Conservation (phyloP, 1,140 invertebrate genomes). For the Ctenoplectra terminalis region DNA sequence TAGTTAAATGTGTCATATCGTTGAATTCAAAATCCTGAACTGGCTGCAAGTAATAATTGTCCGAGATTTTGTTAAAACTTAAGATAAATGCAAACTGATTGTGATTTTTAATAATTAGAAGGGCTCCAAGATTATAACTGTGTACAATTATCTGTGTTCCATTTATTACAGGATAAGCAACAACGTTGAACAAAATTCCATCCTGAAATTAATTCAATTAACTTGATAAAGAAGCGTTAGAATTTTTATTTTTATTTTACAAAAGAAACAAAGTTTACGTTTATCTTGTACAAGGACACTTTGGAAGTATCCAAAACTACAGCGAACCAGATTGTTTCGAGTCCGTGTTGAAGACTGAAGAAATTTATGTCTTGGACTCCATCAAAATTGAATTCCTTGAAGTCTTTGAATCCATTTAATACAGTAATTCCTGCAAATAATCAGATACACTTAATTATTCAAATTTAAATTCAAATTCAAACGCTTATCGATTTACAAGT, state of each 20-base stretch:
- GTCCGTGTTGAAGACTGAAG: slow-evolving; percentile 48
- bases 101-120: slow-evolving; percentile 49
- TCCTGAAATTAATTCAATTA: slow-evolving; percentile 38
- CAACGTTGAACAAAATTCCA: not conserved
- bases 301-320: slow-evolving; percentile 46
- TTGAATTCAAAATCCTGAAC: slow-evolving; percentile 58
- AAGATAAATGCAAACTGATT: slow-evolving; percentile 49
- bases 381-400: slow-evolving; percentile 17
- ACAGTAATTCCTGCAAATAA: slow-evolving; percentile 53
- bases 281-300: slow-evolving; percentile 47
- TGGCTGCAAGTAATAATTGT: not conserved
- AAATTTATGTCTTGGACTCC: slow-evolving; percentile 51
- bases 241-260: not conserved
- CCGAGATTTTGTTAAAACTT: not conserved
- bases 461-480: not conserved
- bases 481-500: not conserved
- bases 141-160: slow-evolving; percentile 56
- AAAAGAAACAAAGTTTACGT: slow-evolving; percentile 38
- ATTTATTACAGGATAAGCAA: slow-evolving; percentile 17
- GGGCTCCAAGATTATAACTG: slow-evolving; percentile 18
- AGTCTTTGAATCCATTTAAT: slow-evolving; percentile 59
- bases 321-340: slow-evolving; percentile 47
- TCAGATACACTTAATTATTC: not conserved
- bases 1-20: slow-evolving; percentile 22
- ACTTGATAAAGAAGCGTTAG: not conserved